Percentiles rank a stretch among this genome's conserved stretches.
Evolutionary conservation across 2,797 vertebrate genomes (phyloP).

Genomic region (Salarias fasciatus): DNA sequence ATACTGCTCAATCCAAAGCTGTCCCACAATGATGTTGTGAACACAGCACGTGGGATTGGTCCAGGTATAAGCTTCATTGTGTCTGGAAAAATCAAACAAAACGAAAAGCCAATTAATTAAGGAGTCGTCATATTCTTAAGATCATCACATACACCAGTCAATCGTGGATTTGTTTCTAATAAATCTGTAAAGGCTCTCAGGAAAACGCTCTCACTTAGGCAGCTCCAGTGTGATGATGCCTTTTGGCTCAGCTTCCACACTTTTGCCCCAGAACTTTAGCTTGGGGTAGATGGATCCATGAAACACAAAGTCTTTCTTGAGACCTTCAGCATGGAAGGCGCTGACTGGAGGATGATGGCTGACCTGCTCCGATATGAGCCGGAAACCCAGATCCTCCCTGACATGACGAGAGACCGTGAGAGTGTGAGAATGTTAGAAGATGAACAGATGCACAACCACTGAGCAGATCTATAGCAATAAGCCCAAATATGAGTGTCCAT

Average conservation of each 20-base stretch:
- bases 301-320: slow-evolving; percentile 94
- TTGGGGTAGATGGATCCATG: slow-evolving; percentile 98
- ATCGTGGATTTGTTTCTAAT: too few species aligned
- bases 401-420: neutral
- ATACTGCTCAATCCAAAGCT: slow-evolving; percentile 98
- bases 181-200: too few species aligned
- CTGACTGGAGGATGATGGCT: slow-evolving; percentile 98
- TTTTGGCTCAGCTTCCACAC: slow-evolving; percentile 96
- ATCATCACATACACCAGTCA: too few species aligned
- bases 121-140: too few species aligned
- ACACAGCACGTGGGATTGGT: slow-evolving; percentile 97
- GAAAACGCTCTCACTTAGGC: slow-evolving; percentile 85
- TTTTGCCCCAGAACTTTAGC: slow-evolving; percentile 99
- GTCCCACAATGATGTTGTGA: slow-evolving; percentile 98
- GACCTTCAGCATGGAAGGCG: slow-evolving; percentile 95
- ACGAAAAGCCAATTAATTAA: too few species aligned
- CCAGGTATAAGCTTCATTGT: slow-evolving; percentile 96
- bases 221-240: slow-evolving; percentile 96
- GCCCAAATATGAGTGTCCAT: neutral
- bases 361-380: slow-evolving; percentile 97
- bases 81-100: slow-evolving; percentile 80
- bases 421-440: neutral
- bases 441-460: neutral
- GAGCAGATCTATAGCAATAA: neutral
- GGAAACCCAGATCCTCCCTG: slow-evolving; percentile 97